A percentile compares a stretch with the other conserved stretches of the same genome.
These are phyloP conservation scores for Ramazzottius varieornatus DNA, from an alignment of 2,888 invertebrate genomes.

Conservation along the genomic window DNA sequence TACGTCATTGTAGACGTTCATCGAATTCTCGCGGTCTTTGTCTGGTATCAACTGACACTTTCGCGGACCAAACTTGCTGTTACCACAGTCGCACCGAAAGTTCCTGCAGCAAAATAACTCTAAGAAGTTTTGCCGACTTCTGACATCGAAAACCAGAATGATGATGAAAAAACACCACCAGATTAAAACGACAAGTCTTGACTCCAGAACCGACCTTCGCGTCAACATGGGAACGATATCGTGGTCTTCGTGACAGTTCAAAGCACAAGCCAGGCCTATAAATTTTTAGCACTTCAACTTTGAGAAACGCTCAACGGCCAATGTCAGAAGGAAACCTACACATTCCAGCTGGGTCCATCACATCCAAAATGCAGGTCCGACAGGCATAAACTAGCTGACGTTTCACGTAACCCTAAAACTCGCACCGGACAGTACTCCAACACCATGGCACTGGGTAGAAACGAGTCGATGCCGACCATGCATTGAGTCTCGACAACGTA, in stretches of 20 bases:
- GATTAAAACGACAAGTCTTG: too few species aligned
- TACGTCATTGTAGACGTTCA: constrained; percentile 17
- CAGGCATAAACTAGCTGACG: constrained; percentile 27
- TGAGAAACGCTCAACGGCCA: constrained; percentile 6
- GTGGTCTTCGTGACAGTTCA: constrained; percentile 28
- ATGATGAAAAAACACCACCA: too few species aligned
- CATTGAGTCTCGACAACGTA: neutral
- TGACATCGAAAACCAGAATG: neutral
- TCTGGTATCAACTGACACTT: constrained; percentile 10
- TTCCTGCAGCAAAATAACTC: constrained; percentile 13
- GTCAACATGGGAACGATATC: constrained; percentile 28
- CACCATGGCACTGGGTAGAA: neutral
- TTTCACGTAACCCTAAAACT: constrained; percentile 24
- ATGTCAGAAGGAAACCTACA: neutral
- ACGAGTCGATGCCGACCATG: neutral
- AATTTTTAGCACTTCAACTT: constrained; percentile 21
- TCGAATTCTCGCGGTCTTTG: constrained; percentile 18
- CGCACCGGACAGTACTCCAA: neutral
- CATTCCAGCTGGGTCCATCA: neutral
- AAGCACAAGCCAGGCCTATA: constrained; percentile 21
- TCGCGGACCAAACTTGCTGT: constrained; percentile 9
- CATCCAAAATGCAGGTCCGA: constrained; percentile 18
- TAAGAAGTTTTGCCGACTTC: neutral
- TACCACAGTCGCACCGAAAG: constrained; percentile 27
- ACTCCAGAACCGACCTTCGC: constrained; percentile 15